These are phyloP conservation scores for Ormyrus rosae DNA, from an alignment of 2,888 invertebrate genomes.

Conservation along the genomic window DNA sequence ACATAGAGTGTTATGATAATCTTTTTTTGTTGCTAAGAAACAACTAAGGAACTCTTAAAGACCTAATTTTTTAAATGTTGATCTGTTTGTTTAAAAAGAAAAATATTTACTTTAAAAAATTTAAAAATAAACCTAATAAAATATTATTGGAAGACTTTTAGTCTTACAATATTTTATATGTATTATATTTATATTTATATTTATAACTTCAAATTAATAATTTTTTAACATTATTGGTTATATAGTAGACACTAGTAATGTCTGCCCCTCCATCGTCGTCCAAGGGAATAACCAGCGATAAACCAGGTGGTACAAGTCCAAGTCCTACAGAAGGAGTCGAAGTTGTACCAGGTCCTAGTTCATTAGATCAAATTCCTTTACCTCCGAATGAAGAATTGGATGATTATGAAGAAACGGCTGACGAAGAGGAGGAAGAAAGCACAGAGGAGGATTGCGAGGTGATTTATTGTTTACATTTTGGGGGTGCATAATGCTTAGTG, in stretches of 20 bases:
- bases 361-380: slow-evolving; percentile 63
- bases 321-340: slow-evolving; percentile 73
- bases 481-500: slow-evolving; percentile 2
- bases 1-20: slow-evolving; percentile 35
- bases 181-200: too few species aligned
- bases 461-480: slow-evolving; percentile 1
- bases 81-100: background rate
- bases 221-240: background rate
- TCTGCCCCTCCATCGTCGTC: slow-evolving; percentile 72
- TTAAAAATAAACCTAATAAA: too few species aligned
- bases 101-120: too few species aligned
- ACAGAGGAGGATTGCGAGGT: slow-evolving; percentile 71
- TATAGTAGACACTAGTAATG: slow-evolving; percentile 66
- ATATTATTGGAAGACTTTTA: too few species aligned
- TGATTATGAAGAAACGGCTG: slow-evolving; percentile 69
- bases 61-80: slow-evolving; percentile 25
- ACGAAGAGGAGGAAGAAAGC: slow-evolving; percentile 72
- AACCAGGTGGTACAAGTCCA: slow-evolving; percentile 72
- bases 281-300: slow-evolving; percentile 69
- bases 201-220: background rate
- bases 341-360: slow-evolving; percentile 71
- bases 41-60: slow-evolving; percentile 33
- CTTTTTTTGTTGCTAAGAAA: slow-evolving; percentile 51
- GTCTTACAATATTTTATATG: too few species aligned
- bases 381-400: slow-evolving; percentile 68